Conservation (phyloP, 2,797 vertebrate genomes). For the Peromyscus aztecus region DNA sequence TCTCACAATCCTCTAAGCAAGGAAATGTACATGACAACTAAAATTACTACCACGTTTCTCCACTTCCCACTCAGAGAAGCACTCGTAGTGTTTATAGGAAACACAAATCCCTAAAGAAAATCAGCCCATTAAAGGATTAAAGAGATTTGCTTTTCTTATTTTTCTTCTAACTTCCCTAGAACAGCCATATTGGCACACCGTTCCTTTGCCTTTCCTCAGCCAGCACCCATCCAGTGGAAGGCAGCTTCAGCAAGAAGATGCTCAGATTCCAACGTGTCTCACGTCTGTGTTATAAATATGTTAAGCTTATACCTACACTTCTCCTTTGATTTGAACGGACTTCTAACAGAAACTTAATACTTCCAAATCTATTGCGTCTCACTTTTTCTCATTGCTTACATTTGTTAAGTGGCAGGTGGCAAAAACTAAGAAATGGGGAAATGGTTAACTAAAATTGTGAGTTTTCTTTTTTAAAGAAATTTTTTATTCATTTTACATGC, state of each 20-base stretch:
- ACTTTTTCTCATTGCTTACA: not conserved
- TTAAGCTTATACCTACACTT: slow-evolving; percentile 19
- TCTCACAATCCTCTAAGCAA: slow-evolving; percentile 68
- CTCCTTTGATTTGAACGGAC: slow-evolving; percentile 6
- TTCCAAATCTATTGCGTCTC: not conserved
- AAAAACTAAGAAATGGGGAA: not conserved
- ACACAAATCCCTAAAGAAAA: slow-evolving; percentile 62
- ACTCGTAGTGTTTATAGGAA: slow-evolving; percentile 46
- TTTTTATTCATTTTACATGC: no score
- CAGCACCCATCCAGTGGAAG: not conserved
- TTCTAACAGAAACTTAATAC: not conserved
- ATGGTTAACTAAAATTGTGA: not conserved
- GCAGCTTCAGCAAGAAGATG: not conserved
- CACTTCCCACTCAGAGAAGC: slow-evolving; percentile 45
- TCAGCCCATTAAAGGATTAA: slow-evolving; percentile 26
- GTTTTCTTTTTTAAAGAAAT: no score
- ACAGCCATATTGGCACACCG: not conserved
- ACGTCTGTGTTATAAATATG: not conserved
- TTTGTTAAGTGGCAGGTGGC: not conserved
- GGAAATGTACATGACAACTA: slow-evolving; percentile 66
- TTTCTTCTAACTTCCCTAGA: slow-evolving; percentile 26
- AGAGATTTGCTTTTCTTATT: not conserved
- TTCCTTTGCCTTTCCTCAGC: not conserved
- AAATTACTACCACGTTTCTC: slow-evolving; percentile 56
- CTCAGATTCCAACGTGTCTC: not conserved